These are phyloP conservation scores for Euclidia mi DNA, from an alignment of 2,888 invertebrate species.

Conservation along the genomic window DNA sequence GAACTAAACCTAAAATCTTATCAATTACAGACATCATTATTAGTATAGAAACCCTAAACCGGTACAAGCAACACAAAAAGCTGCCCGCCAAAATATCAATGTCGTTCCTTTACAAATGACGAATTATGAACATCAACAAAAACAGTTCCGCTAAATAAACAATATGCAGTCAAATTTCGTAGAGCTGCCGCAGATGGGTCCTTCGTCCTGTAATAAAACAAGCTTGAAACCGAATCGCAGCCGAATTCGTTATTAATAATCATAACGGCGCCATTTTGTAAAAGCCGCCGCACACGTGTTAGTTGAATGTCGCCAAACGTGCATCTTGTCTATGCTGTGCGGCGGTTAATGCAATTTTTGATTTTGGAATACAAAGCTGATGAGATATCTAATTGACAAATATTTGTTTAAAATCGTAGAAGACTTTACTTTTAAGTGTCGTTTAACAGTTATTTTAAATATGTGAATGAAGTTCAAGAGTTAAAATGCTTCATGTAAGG, in stretches of 20 bases:
- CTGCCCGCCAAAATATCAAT: conserved; percentile 46
- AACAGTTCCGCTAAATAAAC: conserved; percentile 85
- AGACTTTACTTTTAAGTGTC: too few relatives aligned
- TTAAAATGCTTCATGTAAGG: too few relatives aligned
- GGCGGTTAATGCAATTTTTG: conserved; percentile 21
- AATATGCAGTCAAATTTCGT: conserved; percentile 74
- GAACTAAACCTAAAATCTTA: conserved; percentile 16
- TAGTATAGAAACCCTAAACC: conserved; percentile 44
- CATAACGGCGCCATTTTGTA: conserved; percentile 85
- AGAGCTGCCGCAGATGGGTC: conserved; percentile 83
- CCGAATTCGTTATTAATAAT: conserved; percentile 88
- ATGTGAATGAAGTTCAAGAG: too few relatives aligned
- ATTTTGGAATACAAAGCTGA: background rate
- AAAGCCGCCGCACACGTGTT: conserved; percentile 69
- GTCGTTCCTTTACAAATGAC: conserved; percentile 53
- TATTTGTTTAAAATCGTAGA: too few relatives aligned
- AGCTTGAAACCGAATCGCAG: conserved; percentile 80
- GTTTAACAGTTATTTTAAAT: too few relatives aligned
- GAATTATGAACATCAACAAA: conserved; percentile 66
- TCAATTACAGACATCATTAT: conserved; percentile 25
- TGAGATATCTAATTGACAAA: too few relatives aligned
- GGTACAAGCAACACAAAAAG: conserved; percentile 40
- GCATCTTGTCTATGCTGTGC: conserved; percentile 29
- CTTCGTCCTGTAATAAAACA: conserved; percentile 78
- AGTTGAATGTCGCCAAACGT: conserved; percentile 52